A percentile compares a stretch with the other conserved stretches of the same genome.
phyloP scores from a whole-genome alignment of 2,113 vertebrate species.

The Puma concolor region DNA sequence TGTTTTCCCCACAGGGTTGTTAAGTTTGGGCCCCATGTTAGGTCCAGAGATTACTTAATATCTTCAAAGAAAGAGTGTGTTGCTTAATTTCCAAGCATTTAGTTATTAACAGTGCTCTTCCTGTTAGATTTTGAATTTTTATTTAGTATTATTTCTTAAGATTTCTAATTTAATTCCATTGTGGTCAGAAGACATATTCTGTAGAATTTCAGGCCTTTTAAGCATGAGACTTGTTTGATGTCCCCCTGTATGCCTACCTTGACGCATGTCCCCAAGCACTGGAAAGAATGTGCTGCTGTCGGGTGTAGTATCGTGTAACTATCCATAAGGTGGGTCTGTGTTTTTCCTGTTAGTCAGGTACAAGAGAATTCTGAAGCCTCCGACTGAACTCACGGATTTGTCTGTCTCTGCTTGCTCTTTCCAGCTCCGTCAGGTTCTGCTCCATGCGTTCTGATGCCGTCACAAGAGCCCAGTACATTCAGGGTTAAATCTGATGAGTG shows the following conservation, averaged over 20 bases:
- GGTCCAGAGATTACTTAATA: not conserved
- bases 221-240: not conserved
- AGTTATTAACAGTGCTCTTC: not conserved
- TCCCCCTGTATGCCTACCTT: rapidly evolving
- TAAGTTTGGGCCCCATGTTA: not conserved
- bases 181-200: not conserved
- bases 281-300: not conserved
- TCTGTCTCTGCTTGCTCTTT: not conserved
- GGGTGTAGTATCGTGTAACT: rapidly evolving
- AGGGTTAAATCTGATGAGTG: not conserved
- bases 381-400: rapidly evolving
- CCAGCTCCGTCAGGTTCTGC: not conserved
- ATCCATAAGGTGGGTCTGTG: not conserved
- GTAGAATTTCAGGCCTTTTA: not conserved
- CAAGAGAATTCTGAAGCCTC: no score
- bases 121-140: not conserved
- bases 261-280: no score
- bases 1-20: not conserved
- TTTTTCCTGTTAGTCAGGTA: no score
- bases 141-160: no score
- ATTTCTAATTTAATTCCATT: not conserved
- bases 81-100: not conserved
- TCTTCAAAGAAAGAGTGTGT: not conserved
- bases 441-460: no score
- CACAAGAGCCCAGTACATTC: rapidly evolving